These are phyloP conservation scores for mouse (Mus musculus) DNA, from an alignment of 2,113 vertebrate species.

Conservation along the genomic window GRCm39 chr16:75926001-75926500, in stretches of 20 bases:
- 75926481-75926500: slow-evolving; percentile 1
- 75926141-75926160: background rate
- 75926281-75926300: slow-evolving; percentile 17
- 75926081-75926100: background rate
- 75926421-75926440: background rate
- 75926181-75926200: background rate
- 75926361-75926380: background rate
- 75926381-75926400: background rate
- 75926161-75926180: background rate
- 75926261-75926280: slow-evolving; percentile 46
- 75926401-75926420: slow-evolving; percentile 34
- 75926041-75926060: background rate
- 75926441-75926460: background rate
- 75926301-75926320: background rate
- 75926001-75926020: background rate
- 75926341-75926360: background rate
- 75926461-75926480: background rate
- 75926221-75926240: background rate
- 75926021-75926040: background rate
- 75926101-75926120: background rate
- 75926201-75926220: background rate
- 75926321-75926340: background rate
- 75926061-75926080: background rate
- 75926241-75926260: background rate
- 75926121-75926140: background rate